A percentile compares a stretch with the other conserved stretches of the same genome.
Evolutionary conservation across 2,113 vertebrate genomes (phyloP).

Genomic region (Prunella fulvescens): DNA sequence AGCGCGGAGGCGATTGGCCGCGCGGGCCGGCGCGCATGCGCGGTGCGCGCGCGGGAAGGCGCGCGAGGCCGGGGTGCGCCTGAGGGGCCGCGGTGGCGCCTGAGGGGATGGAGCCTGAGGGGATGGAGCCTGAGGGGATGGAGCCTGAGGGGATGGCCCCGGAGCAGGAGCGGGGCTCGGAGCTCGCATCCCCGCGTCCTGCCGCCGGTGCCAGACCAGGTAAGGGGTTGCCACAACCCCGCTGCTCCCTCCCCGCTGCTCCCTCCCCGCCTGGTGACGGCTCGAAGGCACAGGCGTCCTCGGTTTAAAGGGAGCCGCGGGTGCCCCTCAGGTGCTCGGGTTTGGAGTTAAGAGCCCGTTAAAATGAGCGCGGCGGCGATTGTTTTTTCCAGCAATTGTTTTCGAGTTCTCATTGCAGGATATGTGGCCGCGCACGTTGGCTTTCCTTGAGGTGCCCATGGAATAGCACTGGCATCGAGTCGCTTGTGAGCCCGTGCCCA

Average conservation of each 20-base stretch:
- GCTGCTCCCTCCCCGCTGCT: rapidly evolving
- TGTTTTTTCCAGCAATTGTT: conserved; percentile 45
- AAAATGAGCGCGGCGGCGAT: not conserved
- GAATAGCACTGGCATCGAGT: rapidly evolving
- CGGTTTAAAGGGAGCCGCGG: rapidly evolving
- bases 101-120: not conserved
- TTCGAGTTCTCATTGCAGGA: not conserved
- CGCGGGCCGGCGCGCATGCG: not conserved
- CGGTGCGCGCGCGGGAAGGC: rapidly evolving
- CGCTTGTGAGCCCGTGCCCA: rapidly evolving
- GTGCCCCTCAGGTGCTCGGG: not conserved
- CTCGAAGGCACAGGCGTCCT: rapidly evolving
- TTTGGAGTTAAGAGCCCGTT: not conserved
- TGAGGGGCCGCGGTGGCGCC: not conserved
- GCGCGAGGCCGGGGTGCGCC: not conserved
- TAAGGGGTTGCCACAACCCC: not conserved
- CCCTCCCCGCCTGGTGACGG: rapidly evolving
- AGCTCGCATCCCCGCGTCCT: no score
- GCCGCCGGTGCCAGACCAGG: not conserved
- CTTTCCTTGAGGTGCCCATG: not conserved
- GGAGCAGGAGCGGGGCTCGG: not conserved
- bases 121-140: no score
- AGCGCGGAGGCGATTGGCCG: no score
- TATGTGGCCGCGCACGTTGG: not conserved
- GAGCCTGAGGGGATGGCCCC: no score